Conservation (phyloP, 2,888 invertebrate species). For the Drosophila infuscata region DNA sequence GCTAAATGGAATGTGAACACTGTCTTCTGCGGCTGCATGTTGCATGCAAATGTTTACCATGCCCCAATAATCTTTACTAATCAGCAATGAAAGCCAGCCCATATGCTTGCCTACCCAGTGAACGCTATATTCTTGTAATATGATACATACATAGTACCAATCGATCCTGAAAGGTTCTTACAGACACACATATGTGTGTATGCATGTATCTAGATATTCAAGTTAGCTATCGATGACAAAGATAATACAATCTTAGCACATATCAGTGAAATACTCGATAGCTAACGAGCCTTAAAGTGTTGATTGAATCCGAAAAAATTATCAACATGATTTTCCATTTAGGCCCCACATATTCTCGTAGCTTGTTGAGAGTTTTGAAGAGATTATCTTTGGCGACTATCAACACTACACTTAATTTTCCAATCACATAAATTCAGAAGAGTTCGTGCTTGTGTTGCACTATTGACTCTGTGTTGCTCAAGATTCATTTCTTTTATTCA, state of each 20-base stretch:
- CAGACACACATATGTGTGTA: neutral
- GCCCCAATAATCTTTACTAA: slow-evolving; percentile 72
- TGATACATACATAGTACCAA: slow-evolving; percentile 14
- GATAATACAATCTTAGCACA: slow-evolving; percentile 12
- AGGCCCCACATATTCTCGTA: slow-evolving; percentile 1
- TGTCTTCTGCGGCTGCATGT: slow-evolving; percentile 32
- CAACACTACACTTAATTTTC: slow-evolving; percentile 18
- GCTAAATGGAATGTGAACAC: slow-evolving; percentile 49
- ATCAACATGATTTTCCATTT: slow-evolving; percentile 50
- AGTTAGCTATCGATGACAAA: slow-evolving; percentile 1
- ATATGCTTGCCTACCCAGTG: slow-evolving; percentile 14
- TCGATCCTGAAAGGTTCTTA: neutral
- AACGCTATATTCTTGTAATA: slow-evolving; percentile 34
- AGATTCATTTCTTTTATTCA: slow-evolving; percentile 23
- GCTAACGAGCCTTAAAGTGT: slow-evolving; percentile 56
- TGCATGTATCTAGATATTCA: neutral
- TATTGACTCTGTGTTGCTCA: slow-evolving; percentile 20
- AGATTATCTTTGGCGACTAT: neutral
- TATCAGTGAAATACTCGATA: slow-evolving; percentile 30
- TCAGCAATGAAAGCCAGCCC: slow-evolving; percentile 62
- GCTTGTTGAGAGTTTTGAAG: neutral
- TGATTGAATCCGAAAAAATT: slow-evolving; percentile 35
- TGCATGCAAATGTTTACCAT: slow-evolving; percentile 63
- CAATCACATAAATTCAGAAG: slow-evolving; percentile 13
- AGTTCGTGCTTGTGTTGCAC: slow-evolving; percentile 21